A percentile compares a stretch with the other conserved stretches of the same genome.
These are phyloP conservation scores for Danionella cerebrum DNA, from an alignment of 2,113 vertebrate genomes.

Conservation along the genomic window DNA sequence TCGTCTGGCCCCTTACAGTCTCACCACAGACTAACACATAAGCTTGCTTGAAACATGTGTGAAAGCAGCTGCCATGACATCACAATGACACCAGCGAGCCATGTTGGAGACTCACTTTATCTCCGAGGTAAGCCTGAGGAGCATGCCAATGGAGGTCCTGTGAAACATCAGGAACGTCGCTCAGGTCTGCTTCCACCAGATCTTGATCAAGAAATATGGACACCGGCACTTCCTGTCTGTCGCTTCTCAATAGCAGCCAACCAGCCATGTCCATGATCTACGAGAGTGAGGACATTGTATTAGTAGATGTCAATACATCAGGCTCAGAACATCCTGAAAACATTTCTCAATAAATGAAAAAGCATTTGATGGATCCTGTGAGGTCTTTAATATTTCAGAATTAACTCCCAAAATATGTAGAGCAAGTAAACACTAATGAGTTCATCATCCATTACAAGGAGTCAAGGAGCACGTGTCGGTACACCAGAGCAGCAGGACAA, in stretches of 20 bases:
- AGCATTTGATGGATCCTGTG: too few species aligned
- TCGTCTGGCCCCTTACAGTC: conserved; percentile 12
- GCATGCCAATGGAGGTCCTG: conserved; percentile 94
- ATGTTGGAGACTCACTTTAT: conserved; percentile 66
- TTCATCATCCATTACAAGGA: too few species aligned
- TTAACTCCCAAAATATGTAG: too few species aligned
- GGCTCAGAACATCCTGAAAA: too few species aligned
- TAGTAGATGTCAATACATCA: neutral
- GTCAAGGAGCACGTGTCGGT: too few species aligned
- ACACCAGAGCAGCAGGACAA: too few species aligned
- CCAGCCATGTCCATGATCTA: conserved; percentile 81
- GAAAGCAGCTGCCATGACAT: neutral
- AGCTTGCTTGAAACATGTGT: neutral
- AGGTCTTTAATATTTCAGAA: too few species aligned
- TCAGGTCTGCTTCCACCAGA: conserved; percentile 74
- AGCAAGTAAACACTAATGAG: too few species aligned
- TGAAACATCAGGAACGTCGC: conserved; percentile 67
- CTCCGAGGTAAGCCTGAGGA: conserved; percentile 79
- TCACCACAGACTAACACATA: neutral
- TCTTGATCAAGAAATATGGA: conserved; percentile 53
- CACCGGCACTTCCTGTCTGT: conserved; percentile 75
- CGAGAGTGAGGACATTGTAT: neutral
- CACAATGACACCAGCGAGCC: neutral
- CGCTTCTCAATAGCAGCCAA: conserved; percentile 77
- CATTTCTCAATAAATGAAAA: too few species aligned